These are phyloP conservation scores for Crotalus tigris DNA, from an alignment of 2,113 vertebrate species.

Conservation along the genomic window DNA sequence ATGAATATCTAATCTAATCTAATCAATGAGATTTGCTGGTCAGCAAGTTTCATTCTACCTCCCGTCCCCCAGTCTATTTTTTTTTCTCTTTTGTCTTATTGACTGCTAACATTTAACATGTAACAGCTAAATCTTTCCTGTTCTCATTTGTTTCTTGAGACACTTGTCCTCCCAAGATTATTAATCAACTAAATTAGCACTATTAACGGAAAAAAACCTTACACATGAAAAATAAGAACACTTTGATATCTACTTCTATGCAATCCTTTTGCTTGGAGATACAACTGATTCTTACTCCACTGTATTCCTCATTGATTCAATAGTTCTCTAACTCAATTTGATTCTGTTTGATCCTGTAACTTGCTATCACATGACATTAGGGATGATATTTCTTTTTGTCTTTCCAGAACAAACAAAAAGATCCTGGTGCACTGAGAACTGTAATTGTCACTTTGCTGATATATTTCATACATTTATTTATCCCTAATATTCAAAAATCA, in stretches of 20 bases:
- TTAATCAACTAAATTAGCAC: not conserved
- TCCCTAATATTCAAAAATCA: conserved; percentile 5
- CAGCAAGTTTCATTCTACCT: not conserved
- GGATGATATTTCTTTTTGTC: not conserved
- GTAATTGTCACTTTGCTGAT: conserved; percentile 5
- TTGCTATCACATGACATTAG: not conserved
- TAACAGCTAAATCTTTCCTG: not conserved
- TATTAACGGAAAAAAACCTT: not conserved
- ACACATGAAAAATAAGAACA: not conserved
- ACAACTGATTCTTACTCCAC: not conserved
- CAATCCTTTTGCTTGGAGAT: not conserved
- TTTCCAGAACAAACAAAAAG: not conserved
- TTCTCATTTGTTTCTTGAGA: not conserved
- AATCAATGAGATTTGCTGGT: not conserved
- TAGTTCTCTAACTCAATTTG: not conserved
- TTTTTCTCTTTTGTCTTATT: not conserved
- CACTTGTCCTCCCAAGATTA: too few species aligned
- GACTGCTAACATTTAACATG: not conserved
- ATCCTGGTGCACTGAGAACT: not conserved
- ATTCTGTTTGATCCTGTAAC: not conserved
- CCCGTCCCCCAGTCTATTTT: too few species aligned
- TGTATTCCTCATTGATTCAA: not conserved
- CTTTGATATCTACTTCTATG: not conserved
- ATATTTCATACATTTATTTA: conserved; percentile 7
- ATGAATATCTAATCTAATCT: not conserved